These are phyloP conservation scores for Philantomba maxwellii DNA, from an alignment of 2,113 vertebrate genomes.

Conservation along the genomic window DNA sequence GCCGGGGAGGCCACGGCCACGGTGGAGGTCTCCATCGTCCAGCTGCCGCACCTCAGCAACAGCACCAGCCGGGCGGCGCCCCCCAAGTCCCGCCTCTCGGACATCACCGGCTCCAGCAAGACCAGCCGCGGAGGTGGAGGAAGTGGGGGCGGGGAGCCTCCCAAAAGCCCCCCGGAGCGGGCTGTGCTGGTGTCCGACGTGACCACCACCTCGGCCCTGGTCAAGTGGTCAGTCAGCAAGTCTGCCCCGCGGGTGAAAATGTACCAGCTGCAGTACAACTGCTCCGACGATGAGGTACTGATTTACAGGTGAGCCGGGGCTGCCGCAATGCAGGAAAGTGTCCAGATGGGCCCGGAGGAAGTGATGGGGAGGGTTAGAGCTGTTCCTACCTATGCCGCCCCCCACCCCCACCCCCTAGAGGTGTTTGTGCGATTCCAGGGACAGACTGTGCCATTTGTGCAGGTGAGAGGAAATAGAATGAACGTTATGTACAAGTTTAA, in stretches of 20 bases:
- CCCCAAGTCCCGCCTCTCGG: slow-evolving; percentile 92
- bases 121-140: slow-evolving; percentile 82
- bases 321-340: neutral
- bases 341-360: neutral
- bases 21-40: slow-evolving; percentile 93
- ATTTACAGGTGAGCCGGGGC: slow-evolving; percentile 91
- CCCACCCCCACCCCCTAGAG: neutral
- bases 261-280: slow-evolving; percentile 99
- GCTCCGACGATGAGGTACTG: slow-evolving; percentile 96
- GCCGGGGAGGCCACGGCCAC: slow-evolving; percentile 94
- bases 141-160: slow-evolving; percentile 77
- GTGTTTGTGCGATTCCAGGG: neutral
- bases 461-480: neutral
- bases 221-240: slow-evolving; percentile 96
- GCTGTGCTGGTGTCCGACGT: slow-evolving; percentile 93
- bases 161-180: slow-evolving; percentile 87
- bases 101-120: slow-evolving; percentile 96
- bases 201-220: slow-evolving; percentile 90
- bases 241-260: slow-evolving; percentile 95
- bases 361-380: accelerated
- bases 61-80: slow-evolving; percentile 86
- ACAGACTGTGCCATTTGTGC: accelerated
- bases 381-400: neutral
- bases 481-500: no score
- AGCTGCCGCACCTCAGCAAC: slow-evolving; percentile 94